phyloP scores from a whole-genome alignment of 2,113 vertebrate genomes.

The Lampris megalopsis region DNA sequence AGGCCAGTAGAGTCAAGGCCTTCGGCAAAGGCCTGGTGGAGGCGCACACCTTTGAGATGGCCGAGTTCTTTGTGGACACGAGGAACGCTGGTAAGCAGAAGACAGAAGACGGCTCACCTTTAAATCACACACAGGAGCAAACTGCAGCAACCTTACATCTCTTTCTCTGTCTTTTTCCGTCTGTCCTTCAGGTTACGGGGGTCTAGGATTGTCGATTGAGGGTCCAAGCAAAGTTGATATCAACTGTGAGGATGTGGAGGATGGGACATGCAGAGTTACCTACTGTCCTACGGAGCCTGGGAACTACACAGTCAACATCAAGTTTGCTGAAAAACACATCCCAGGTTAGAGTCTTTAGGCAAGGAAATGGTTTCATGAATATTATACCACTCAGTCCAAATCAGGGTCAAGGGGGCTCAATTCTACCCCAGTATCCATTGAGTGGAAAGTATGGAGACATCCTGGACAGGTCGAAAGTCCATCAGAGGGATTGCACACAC shows the following conservation, averaged over 20 bases:
- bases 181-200: constrained; percentile 90
- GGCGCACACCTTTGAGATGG: constrained; percentile 91
- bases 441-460: too few species aligned
- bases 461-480: too few species aligned
- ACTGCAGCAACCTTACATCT: background rate
- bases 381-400: too few species aligned
- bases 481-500: too few species aligned
- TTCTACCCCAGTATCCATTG: too few species aligned
- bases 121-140: accelerated
- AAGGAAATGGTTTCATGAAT: background rate
- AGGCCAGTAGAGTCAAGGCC: constrained; percentile 93
- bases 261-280: constrained; percentile 95
- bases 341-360: constrained; percentile 82
- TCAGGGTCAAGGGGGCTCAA: too few species aligned
- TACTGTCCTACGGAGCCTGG: constrained; percentile 97
- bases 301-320: constrained; percentile 96
- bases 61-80: constrained; percentile 96
- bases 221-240: constrained; percentile 99
- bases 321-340: constrained; percentile 96
- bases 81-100: constrained; percentile 88
- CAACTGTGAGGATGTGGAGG: constrained; percentile 96
- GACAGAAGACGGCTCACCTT: background rate
- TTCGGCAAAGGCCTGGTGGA: constrained; percentile 91
- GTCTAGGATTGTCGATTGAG: constrained; percentile 93
- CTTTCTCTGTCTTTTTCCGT: background rate